phyloP scores from a whole-genome alignment of 1,140 invertebrate species.

The Drosophila bifasciata region DNA sequence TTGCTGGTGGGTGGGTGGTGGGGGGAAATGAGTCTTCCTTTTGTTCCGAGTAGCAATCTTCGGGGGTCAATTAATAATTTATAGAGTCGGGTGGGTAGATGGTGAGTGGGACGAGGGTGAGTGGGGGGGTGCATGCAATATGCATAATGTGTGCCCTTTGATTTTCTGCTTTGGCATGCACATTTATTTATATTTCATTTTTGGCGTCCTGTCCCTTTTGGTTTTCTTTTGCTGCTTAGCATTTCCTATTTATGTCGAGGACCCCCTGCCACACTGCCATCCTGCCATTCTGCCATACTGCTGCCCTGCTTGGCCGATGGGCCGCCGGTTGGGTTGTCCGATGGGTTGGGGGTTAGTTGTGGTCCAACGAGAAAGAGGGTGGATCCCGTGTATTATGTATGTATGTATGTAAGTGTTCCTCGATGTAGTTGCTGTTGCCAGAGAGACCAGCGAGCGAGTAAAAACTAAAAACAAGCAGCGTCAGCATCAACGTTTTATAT shows the following conservation, averaged over 20 bases:
- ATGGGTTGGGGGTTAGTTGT: background rate
- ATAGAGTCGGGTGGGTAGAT: conserved; percentile 11
- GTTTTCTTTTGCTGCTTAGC: conserved; percentile 43
- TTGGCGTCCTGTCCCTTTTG: conserved; percentile 51
- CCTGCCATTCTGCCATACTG: no score
- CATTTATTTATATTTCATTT: conserved; percentile 79
- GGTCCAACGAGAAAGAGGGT: conserved; percentile 1
- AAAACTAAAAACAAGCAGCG: conserved; percentile 78
- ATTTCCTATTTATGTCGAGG: conserved; percentile 70
- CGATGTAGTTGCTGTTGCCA: conserved; percentile 47
- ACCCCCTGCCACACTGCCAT: conserved; percentile 3
- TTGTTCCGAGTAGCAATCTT: conserved; percentile 14
- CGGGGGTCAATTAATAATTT: conserved; percentile 54
- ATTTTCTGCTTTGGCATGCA: conserved; percentile 71
- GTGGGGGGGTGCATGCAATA: conserved; percentile 59
- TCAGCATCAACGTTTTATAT: conserved; percentile 79
- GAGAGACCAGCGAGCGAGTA: conserved; percentile 51
- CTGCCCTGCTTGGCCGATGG: conserved; percentile 44
- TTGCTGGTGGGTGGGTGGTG: no score
- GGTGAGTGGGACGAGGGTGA: no score
- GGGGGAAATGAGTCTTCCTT: background rate
- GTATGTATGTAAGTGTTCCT: conserved; percentile 41
- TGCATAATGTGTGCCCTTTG: conserved; percentile 78
- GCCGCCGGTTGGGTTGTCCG: conserved; percentile 4
- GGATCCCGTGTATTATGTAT: conserved; percentile 43